Base-by-base conservation (phyloP, 2,888 invertebrate species). In the Campoplex nolae region DNA sequence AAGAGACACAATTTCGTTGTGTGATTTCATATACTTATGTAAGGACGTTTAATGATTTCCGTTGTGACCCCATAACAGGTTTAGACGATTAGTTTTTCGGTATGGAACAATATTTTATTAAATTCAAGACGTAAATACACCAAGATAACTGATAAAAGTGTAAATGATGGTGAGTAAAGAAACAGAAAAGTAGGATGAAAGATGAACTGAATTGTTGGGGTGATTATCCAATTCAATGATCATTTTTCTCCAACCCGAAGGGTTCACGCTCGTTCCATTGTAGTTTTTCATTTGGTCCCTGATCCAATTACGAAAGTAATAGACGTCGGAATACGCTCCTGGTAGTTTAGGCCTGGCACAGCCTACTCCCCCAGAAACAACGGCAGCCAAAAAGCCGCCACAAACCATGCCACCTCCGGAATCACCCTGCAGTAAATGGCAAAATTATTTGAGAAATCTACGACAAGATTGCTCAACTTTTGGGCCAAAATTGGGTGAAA, bases 361-460 rank as follows among this genome's bases (percentile, higher is more conserved):
- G 3, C 92, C 93, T 0, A 86, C 11, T 3, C 94, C 94, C 16
- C 92, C 91, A 1, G 94, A 94, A 77, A 94, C 93, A 2, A 93
- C 56, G 3, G 94, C 94, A 3, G 89, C 88, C 35, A 94, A 32
- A 16, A 68, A 2, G 4, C 90, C 90, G 3, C 89, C 78, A 87
- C 94, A 94, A 0, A 92, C 62, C 88, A 94, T 88, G 0, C 93
- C 92, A 32, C 94, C 94, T 3, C 94, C 94, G 0, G 94, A 94
- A 86, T 94, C 94, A 4, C 94, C 94, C 94, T 94, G 84, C 2
- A 75, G 42, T 62, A 16, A 74, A 32, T 35, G 67, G 62, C 35
- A 58, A 54, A 7, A 74, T 62, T 28, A 71, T 71, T 42, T 73
- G 3, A 28, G 3, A 51, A 3, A 28, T 35, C 18, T 13, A 3